Conservation (phyloP, 2,888 invertebrate genomes). For the Dryocosmus kuriphilus region DNA sequence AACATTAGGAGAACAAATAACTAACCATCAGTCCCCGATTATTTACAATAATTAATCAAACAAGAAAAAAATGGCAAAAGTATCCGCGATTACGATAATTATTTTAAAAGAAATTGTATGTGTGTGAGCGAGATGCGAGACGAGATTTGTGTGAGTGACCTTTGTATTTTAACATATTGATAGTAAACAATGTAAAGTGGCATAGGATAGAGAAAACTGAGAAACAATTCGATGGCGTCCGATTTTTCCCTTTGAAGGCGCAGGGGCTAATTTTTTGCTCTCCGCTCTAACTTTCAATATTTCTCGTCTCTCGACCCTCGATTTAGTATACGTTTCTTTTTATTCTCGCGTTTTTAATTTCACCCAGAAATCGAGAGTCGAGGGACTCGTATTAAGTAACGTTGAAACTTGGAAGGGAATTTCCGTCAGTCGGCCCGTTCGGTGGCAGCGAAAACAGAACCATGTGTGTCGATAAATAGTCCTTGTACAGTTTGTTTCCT, state of each 20-base stretch:
- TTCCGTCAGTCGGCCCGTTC: background rate
- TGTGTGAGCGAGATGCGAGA: conserved; percentile 69
- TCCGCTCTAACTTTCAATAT: background rate
- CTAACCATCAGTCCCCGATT: conserved; percentile 74
- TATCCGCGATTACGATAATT: conserved; percentile 76
- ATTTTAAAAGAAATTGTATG: conserved; percentile 76
- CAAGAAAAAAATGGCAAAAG: conserved; percentile 54
- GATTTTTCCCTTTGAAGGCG: conserved; percentile 61
- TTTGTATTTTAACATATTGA: conserved; percentile 78
- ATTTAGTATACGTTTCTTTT: conserved; percentile 20
- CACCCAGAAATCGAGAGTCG: conserved; percentile 58
- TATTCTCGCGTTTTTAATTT: conserved; percentile 53
- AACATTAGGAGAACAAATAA: conserved; percentile 75
- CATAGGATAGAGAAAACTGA: conserved; percentile 72
- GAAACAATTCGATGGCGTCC: conserved; percentile 59
- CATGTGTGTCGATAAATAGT: conserved; percentile 35
- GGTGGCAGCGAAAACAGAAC: background rate
- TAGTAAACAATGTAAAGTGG: conserved; percentile 77
- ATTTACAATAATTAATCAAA: conserved; percentile 75
- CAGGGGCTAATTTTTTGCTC: conserved; percentile 64
- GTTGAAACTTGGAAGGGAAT: conserved; percentile 14
- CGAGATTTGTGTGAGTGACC: conserved; percentile 73
- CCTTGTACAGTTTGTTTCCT: conserved; percentile 40
- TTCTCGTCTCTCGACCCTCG: conserved; percentile 27
- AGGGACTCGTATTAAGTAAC: conserved; percentile 3